Evolutionary conservation across 1,140 invertebrate genomes (phyloP).

Genomic region (Lamellibrachia luymesi): DNA sequence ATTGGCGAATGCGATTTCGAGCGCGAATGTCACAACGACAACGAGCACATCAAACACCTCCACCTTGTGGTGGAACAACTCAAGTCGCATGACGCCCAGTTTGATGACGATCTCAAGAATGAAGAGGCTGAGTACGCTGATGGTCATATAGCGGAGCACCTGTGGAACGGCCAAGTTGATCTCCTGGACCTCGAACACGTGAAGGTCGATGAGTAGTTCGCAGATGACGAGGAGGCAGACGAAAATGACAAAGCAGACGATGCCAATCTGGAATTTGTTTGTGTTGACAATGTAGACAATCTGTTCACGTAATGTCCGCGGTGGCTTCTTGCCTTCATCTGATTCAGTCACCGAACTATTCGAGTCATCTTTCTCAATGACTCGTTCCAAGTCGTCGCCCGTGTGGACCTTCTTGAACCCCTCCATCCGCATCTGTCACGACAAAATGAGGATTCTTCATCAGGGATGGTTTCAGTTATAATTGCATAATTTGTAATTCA

Average conservation of each 20-base stretch:
- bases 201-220: slow-evolving; percentile 51
- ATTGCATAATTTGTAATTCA: too few species aligned
- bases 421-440: slow-evolving; percentile 45
- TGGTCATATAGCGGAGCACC: slow-evolving; percentile 50
- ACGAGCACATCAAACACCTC: slow-evolving; percentile 57
- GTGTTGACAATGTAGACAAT: slow-evolving; percentile 44
- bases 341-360: slow-evolving; percentile 46
- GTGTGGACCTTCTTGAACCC: slow-evolving; percentile 37
- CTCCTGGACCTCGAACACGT: slow-evolving; percentile 31
- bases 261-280: slow-evolving; percentile 50
- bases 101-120: slow-evolving; percentile 52
- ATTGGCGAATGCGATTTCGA: slow-evolving; percentile 51
- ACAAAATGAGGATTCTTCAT: background rate
- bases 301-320: slow-evolving; percentile 38
- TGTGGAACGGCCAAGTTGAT: slow-evolving; percentile 33
- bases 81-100: slow-evolving; percentile 50
- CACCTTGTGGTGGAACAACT: slow-evolving; percentile 54
- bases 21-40: slow-evolving; percentile 54
- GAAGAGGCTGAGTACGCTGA: slow-evolving; percentile 51
- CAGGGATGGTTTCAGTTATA: too few species aligned
- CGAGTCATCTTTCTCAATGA: slow-evolving; percentile 54
- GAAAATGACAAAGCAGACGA: slow-evolving; percentile 52
- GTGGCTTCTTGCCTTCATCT: slow-evolving; percentile 42
- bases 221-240: slow-evolving; percentile 51
- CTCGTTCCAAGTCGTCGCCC: slow-evolving; percentile 52